phyloP scores from a whole-genome alignment of 2,888 invertebrate species.

The Abscondita cerata region DNA sequence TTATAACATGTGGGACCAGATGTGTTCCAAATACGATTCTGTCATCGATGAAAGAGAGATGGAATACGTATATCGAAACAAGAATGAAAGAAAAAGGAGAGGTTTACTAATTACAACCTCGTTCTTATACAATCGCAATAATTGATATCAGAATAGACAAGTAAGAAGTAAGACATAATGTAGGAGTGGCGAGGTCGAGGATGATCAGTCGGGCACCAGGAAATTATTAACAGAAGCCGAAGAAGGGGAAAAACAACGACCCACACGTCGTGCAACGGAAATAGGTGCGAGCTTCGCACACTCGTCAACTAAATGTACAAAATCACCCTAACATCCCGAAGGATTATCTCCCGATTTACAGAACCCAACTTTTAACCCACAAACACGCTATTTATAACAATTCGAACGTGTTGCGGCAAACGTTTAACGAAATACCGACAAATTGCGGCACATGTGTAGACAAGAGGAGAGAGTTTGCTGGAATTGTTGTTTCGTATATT shows the following conservation, averaged over 20 bases:
- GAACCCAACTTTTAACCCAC: constrained; percentile 21
- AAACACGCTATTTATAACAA: constrained; percentile 28
- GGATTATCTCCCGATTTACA: constrained; percentile 25
- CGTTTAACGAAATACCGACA: constrained; percentile 21
- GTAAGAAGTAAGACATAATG: constrained; percentile 22
- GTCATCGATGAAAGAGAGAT: too few species aligned
- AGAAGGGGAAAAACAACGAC: constrained; percentile 26
- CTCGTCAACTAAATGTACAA: constrained; percentile 35
- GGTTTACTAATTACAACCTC: constrained; percentile 18
- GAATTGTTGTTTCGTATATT: constrained; percentile 17
- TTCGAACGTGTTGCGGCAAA: constrained; percentile 15
- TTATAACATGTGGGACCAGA: too few species aligned
- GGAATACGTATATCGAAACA: too few species aligned
- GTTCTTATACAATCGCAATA: constrained; percentile 19
- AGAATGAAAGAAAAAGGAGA: constrained; percentile 18
- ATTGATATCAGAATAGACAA: constrained; percentile 21
- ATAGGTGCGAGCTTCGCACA: constrained; percentile 34
- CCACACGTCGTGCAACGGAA: constrained; percentile 37
- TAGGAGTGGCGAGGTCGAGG: constrained; percentile 23
- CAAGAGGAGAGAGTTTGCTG: constrained; percentile 28
- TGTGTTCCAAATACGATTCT: too few species aligned
- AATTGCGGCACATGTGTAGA: constrained; percentile 27
- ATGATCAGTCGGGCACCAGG: constrained; percentile 18
- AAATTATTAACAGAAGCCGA: constrained; percentile 10
- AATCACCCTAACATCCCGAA: constrained; percentile 22